phyloP scores from a whole-genome alignment of 1,140 invertebrate genomes.

The Meloidogyne hapla region DNA sequence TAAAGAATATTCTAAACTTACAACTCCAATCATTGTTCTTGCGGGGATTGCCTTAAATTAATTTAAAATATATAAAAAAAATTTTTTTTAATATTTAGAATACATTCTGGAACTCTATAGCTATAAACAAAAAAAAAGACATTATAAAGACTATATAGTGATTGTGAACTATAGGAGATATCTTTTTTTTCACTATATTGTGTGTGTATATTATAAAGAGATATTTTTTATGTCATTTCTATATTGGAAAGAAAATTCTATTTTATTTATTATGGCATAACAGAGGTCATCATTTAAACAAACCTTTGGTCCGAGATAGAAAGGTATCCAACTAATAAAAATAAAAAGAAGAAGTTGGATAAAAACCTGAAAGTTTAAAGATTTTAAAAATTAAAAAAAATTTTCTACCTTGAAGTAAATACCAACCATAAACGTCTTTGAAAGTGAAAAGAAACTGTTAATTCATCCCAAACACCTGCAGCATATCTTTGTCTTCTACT shows the following conservation, averaged over 20 bases:
- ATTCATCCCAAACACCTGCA: constrained; percentile 61
- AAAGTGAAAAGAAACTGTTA: constrained; percentile 60
- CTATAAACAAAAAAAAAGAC: no score
- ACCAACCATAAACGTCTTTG: constrained; percentile 62
- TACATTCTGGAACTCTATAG: no score
- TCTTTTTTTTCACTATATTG: no score
- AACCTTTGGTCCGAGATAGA: constrained; percentile 56
- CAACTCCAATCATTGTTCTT: constrained; percentile 61
- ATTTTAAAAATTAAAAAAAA: constrained; percentile 33
- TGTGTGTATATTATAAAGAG: no score
- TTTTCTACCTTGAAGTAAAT: constrained; percentile 57
- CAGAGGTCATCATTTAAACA: background rate
- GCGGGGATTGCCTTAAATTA: constrained; percentile 56
- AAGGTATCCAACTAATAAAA: constrained; percentile 63
- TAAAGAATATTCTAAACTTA: constrained; percentile 11
- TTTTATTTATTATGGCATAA: no score
- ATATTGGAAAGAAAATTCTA: no score
- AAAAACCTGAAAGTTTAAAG: constrained; percentile 33
- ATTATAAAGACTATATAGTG: no score
- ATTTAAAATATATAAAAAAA: background rate
- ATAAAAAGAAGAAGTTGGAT: constrained; percentile 56
- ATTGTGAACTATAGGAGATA: no score
- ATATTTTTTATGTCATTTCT: no score
- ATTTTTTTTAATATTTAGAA: no score
- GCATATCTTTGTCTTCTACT: constrained; percentile 46